Percentiles rank a stretch among this genome's conserved stretches.
These are phyloP conservation scores for Pyrocephalus nanus DNA, from an alignment of 2,797 vertebrate genomes.

Conservation along the genomic window DNA sequence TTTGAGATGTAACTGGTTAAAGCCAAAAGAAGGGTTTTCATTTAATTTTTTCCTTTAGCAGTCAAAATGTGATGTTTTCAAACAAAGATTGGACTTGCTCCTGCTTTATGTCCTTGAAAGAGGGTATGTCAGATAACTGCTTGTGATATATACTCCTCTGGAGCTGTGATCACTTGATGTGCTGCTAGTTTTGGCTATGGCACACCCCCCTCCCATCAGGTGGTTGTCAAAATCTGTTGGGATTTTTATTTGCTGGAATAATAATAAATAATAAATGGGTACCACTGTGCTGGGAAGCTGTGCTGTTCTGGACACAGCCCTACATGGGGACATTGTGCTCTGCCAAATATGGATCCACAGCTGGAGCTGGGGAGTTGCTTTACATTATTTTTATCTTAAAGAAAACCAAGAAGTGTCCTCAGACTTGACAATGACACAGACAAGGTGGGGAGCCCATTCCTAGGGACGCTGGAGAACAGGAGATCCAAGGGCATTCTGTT, in stretches of 20 bases:
- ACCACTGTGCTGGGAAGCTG: not conserved
- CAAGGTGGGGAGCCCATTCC: not conserved
- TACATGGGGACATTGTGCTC: not conserved
- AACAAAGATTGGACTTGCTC: not conserved
- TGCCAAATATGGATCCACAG: not conserved
- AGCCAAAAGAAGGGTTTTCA: not conserved
- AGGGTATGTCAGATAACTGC: not conserved
- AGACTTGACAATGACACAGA: slow-evolving; percentile 22
- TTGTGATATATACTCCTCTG: not conserved
- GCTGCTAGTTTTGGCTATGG: slow-evolving; percentile 8
- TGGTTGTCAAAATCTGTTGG: slow-evolving; percentile 9
- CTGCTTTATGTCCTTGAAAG: not conserved
- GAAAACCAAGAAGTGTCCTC: not conserved
- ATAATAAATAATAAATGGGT: not conserved
- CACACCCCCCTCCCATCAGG: not conserved
- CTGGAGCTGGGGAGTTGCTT: not conserved
- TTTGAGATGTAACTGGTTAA: not conserved
- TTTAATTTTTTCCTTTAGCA: not conserved
- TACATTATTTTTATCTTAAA: not conserved
- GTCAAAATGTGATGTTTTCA: not conserved
- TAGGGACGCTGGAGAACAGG: not conserved
- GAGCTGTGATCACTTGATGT: not conserved
- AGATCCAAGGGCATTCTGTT: slow-evolving; percentile 53
- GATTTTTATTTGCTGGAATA: slow-evolving; percentile 22
- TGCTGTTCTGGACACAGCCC: not conserved